A percentile compares a stretch with the other conserved stretches of the same genome.
phyloP scores from a whole-genome alignment of 2,113 vertebrate genomes.

The Piaya cayana region DNA sequence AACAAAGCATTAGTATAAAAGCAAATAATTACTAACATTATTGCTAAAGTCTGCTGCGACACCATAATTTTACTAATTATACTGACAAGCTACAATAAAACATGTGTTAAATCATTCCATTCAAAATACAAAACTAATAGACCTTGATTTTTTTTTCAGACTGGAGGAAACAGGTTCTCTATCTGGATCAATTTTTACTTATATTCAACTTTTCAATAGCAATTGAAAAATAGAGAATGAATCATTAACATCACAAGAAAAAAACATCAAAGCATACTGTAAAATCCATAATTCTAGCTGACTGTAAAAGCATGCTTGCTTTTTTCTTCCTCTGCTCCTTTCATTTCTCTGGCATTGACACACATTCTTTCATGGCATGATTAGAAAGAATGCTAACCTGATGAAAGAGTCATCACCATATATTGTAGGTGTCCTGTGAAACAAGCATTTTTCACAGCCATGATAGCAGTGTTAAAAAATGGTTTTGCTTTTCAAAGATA shows the following conservation, averaged over 20 bases:
- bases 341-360: constrained; percentile 19
- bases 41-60: background rate
- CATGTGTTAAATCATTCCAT: background rate
- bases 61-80: background rate
- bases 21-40: background rate
- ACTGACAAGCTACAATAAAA: background rate
- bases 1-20: background rate
- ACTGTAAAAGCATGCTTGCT: background rate
- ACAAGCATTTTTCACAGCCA: background rate
- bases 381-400: constrained; percentile 23
- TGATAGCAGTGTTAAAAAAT: background rate
- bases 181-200: background rate
- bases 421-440: background rate
- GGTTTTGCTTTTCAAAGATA: background rate
- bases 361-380: background rate
- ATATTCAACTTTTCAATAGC: background rate
- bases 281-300: constrained; percentile 13
- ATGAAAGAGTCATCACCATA: background rate
- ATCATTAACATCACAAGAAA: background rate
- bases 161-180: background rate
- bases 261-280: background rate
- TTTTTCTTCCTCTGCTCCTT: background rate
- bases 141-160: background rate
- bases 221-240: background rate
- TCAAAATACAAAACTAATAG: background rate